Evolutionary conservation across 1,140 invertebrate genomes (phyloP).

Genomic region (Phymorhynchus buccinoides): DNA sequence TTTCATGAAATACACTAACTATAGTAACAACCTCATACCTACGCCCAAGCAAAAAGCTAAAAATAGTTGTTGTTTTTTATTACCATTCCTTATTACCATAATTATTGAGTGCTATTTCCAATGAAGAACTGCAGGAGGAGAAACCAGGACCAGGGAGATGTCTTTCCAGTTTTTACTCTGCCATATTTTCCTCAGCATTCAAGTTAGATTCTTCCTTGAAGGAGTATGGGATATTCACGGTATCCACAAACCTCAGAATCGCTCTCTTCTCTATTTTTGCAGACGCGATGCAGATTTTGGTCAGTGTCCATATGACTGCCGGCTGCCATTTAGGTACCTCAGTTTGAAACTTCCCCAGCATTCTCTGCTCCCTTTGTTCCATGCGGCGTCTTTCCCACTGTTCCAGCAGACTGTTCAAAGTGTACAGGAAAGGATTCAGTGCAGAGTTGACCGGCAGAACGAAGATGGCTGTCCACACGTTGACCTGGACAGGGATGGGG

Average conservation of each 20-base stretch:
- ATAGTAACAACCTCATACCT: no score
- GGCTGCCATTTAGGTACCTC: constrained; percentile 5
- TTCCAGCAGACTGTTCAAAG: constrained; percentile 31
- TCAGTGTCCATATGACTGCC: background rate
- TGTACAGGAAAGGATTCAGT: constrained; percentile 56
- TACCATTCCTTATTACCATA: no score
- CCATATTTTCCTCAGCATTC: no score
- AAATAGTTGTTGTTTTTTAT: no score
- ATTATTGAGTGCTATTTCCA: no score
- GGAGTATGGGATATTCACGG: no score
- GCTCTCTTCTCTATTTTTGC: background rate
- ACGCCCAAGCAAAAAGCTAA: no score
- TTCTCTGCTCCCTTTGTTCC: background rate
- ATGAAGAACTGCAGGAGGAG: no score
- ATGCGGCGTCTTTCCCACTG: background rate
- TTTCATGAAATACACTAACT: no score
- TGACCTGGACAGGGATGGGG: constrained; percentile 47
- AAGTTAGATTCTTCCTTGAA: no score
- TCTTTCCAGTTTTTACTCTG: no score
- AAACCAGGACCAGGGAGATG: no score
- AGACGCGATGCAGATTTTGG: background rate
- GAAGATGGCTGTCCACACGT: constrained; percentile 52
- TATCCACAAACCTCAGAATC: background rate
- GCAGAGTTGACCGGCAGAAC: constrained; percentile 53
- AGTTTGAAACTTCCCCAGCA: background rate